Evolutionary conservation across 2,888 invertebrate genomes (phyloP), one percentile per base, ranked within the genome.

Genomic region (Fragum sueziense): DNA sequence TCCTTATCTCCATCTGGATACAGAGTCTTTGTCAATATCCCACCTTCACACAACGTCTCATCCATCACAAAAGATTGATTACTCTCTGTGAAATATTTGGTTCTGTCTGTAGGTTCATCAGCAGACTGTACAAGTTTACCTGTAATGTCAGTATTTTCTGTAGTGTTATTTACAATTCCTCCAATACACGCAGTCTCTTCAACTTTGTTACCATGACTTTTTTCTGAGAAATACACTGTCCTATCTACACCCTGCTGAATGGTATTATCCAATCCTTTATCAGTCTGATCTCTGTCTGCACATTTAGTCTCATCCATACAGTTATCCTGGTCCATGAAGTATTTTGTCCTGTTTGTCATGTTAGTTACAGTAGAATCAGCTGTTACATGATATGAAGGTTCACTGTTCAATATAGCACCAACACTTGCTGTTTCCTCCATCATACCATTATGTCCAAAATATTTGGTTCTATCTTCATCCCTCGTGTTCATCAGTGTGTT

Each of bases 101-200:
- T 33, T 33, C 0, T 61, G 20, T 61, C n/a, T 7, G 1, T 61
- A 22, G 31, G 2, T 2, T 33, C 29, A n/a, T 33, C 7, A 31
- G 33, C n/a, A 9, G 7, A 1, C 31, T 61, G 61, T 31, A n/a
- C 33, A n/a, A 14, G 31, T n/a, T n/a, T 17, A 14, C 4, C 7
- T 9, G 3, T 9, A 2, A 47, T 9, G 17, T 14, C n/a, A 9
- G 3, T 14, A n/a, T 47, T 2, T 20, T 47, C n/a, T 9, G 20
- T 47, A 9, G 47, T 47, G n/a, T 54, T 61, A 27, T 54, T 68
- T 0, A 77, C n/a, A 73, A 72, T 68, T 51, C 37, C 69, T 25
- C 72, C 72, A 33, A 73, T 31, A 37, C 52, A 51, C 20, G 37
- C 68, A 22, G 62, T 77, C 59, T 73, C 70, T 31, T 73, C 59